Evolutionary conservation across 2,888 invertebrate genomes (phyloP).

Genomic region (Saturnia japonica): DNA sequence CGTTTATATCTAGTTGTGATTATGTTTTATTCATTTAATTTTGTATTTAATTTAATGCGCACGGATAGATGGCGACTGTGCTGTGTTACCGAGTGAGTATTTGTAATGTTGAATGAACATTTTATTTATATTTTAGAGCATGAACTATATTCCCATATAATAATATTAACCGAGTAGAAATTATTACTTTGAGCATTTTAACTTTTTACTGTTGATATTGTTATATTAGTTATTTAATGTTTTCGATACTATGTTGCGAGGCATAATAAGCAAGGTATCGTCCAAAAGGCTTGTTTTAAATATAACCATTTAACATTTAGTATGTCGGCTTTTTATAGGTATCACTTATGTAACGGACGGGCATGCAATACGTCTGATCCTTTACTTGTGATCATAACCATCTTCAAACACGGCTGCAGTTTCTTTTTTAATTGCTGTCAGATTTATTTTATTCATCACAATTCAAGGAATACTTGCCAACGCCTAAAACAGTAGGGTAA

Average conservation of each 20-base stretch:
- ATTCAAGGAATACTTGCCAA: too few relatives aligned
- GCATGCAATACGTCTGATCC: not conserved
- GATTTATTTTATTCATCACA: too few relatives aligned
- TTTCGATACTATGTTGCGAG: not conserved
- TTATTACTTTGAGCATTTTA: too few relatives aligned
- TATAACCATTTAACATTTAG: not conserved
- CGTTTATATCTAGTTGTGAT: not conserved
- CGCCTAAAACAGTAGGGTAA: too few relatives aligned
- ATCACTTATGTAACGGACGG: not conserved
- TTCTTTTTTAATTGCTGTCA: too few relatives aligned
- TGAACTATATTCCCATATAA: slow-evolving; percentile 17
- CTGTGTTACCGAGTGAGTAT: slow-evolving; percentile 68
- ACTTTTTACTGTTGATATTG: not conserved
- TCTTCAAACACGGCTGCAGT: too few relatives aligned
- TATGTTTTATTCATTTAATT: slow-evolving; percentile 25
- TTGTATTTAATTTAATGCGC: slow-evolving; percentile 32
- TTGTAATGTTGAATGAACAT: slow-evolving; percentile 2
- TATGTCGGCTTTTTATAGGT: not conserved
- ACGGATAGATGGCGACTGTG: slow-evolving; percentile 66
- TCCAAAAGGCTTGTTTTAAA: not conserved
- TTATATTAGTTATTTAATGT: not conserved
- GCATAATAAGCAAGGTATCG: not conserved
- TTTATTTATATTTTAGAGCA: slow-evolving; percentile 13
- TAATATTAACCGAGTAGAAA: not conserved
- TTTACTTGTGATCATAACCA: not conserved